Evolutionary conservation across 2,888 invertebrate species (phyloP), one percentile per base, ranked within the genome.

Genomic region (Scaptomyza flava): DNA sequence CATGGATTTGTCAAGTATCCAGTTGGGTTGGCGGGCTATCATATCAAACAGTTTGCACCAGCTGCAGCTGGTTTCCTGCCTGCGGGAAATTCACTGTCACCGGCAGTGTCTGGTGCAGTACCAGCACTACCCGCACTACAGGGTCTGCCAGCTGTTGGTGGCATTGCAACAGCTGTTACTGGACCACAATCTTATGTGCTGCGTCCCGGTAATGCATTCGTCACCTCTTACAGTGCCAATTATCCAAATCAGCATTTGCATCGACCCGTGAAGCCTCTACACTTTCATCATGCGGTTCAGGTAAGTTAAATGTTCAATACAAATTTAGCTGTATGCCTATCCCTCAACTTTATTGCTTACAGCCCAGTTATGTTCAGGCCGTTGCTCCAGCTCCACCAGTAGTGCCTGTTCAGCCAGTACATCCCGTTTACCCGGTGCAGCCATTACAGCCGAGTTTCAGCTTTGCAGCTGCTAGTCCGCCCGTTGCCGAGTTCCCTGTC

Each of bases 211-310:
- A 89, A 89, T 30, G 91, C 91, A 2, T 77, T 90, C 1, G 91
- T 91, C 30, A 87, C 89, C 34, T 91, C 91, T 0, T 91, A 90
- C 66, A 91, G 86, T 65, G 91, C 90, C 31, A 91, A 90, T 60
- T 91, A 91, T 66, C 91, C 91, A 6, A 89, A 89, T 23, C 90
- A 89, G n/a, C 79, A 85, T 64, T 31, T 86, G 23, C 90, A 89
- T 6, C 81, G 84, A 45, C 79, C 89, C 1, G 33, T 80, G 0
- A 81, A 76, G 48, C 89, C 89, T 0, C 6, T 81, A 30, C 79
- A 87, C 31, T 87, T 74, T 34, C 83, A 83, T 48, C 80, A 72
- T 3, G 63, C 72, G 8, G 38, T 63, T 2, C 85, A 85, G 81
- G 81, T 85, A 12, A 62, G 68, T 31, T 5, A 4, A 0, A 6